Evolutionary conservation across 2,888 invertebrate genomes (phyloP), one percentile per base, ranked within the genome.

Genomic region (Cynaeus angustus): DNA sequence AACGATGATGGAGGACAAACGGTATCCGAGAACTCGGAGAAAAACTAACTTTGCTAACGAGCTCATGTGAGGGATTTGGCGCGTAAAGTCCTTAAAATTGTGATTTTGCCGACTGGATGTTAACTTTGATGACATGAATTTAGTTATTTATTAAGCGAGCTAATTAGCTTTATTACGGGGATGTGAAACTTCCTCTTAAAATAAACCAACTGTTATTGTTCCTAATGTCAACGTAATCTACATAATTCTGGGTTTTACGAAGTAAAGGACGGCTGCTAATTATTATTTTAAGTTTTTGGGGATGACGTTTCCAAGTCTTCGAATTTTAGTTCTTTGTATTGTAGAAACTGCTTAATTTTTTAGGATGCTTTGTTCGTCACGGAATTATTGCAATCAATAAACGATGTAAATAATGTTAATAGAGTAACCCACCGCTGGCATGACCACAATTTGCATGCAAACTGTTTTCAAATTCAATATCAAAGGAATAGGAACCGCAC

Each of bases 1-100:
- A 59, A 46, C 33, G 59, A 45, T 33, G 58, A 58, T 26, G 12
- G 30, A 58, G 21, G 46, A 59, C 46, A 59, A 46, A 59, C 46
- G 45, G 45, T 59, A 61, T 48, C 50, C 26, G 28, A 30, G 33
- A 46, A 46, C 33, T 2, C 7, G 21, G 21, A 10, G 38, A 61
- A 61, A 61, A 48, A 59, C 28, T 43, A 21, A 41, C 12, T 43
- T 26, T 6, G 59, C 16, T 48, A 61, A 61, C 37, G 61, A 61
- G 48, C 48, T 46, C 61, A 61, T 38, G 48, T 48, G 38, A 16
- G 10, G 48, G 61, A 61, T 48, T 61, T 50, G 38, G 16, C 14
- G 13, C 9, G 14, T 2, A 33, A 13, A 55, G 12, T 41, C 56
- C 37, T 16, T 12, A 13, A 16, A 56, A 38, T 9, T 9, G 50